Evolutionary conservation across 1,140 invertebrate genomes (phyloP), one percentile per base, ranked within the genome.

Genomic region (Oscheius sp.): DNA sequence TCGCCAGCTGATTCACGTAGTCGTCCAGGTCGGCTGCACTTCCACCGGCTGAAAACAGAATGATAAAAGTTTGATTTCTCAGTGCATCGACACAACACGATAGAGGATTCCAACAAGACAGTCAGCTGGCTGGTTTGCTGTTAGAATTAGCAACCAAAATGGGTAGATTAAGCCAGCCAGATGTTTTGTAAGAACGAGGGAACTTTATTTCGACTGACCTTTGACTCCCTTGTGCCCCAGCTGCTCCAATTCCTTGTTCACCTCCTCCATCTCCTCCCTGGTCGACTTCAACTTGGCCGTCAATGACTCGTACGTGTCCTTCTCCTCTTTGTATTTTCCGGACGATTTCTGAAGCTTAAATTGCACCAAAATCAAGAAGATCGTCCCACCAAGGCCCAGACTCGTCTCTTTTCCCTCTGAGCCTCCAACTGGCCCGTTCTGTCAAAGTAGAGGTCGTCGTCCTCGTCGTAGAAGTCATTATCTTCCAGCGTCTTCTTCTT

Each of bases 371-470:
- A n/a, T 63, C 23, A 63, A 34, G 35, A 1, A 68, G 63, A n/a
- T n/a, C 18, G 4, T 26, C 18, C 35, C 23, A 80, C 80, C 45
- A 90, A 88, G 78, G 89, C 87, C 77, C 88, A 79, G 85, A 88
- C 86, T 90, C 93, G 93, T 79, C 93, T 86, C 71, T 89, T 88
- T 77, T 90, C 87, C 18, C 95, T 87, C 85, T 97, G 97, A 73
- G 90, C 90, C 83, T 96, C 93, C 34, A 97, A 89, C 61, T 90
- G 90, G 4, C 95, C 95, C 10, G 95, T 98, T 79, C 95, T 87
- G 85, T 99, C 96, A 62, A 95, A 88, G 86, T 92, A 99, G 20
- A 91, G 91, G 85, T 98, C 96, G 74, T 98, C 95, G 84, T 98
- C 95, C n/a, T 92, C 94, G 81, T 95, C 93, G 85, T 95, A 95